These are phyloP conservation scores for Dryoscopus gambensis DNA, from an alignment of 2,113 vertebrate genomes.

Conservation along the genomic window DNA sequence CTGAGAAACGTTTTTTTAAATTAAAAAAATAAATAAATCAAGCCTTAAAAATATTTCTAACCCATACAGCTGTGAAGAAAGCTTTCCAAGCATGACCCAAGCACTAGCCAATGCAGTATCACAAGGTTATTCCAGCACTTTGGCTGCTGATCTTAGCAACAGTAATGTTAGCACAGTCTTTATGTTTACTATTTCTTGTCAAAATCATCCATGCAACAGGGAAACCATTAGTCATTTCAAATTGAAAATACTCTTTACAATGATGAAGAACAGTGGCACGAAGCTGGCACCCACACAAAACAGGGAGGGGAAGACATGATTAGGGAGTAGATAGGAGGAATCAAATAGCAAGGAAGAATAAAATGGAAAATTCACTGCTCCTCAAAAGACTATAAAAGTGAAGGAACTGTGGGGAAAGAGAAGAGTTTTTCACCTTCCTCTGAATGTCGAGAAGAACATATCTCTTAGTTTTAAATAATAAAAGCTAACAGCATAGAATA, in stretches of 20 bases:
- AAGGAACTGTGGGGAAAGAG: neutral
- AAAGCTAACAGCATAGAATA: neutral
- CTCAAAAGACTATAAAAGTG: neutral
- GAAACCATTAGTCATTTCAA: conserved; percentile 31
- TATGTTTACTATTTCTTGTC: conserved; percentile 36
- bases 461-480: neutral
- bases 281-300: neutral
- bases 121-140: neutral
- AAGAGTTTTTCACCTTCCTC: neutral
- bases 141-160: neutral
- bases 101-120: neutral
- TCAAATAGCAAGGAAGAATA: neutral
- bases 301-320: neutral
- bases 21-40: neutral
- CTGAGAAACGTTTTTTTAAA: neutral
- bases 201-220: neutral
- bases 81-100: conserved; percentile 14
- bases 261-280: neutral
- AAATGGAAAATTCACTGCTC: neutral
- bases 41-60: neutral
- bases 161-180: neutral
- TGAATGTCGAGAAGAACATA: accelerated
- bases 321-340: neutral
- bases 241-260: neutral
- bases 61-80: neutral